These are phyloP conservation scores for Syrista parreyssii DNA, from an alignment of 2,888 invertebrate genomes.

Conservation along the genomic window DNA sequence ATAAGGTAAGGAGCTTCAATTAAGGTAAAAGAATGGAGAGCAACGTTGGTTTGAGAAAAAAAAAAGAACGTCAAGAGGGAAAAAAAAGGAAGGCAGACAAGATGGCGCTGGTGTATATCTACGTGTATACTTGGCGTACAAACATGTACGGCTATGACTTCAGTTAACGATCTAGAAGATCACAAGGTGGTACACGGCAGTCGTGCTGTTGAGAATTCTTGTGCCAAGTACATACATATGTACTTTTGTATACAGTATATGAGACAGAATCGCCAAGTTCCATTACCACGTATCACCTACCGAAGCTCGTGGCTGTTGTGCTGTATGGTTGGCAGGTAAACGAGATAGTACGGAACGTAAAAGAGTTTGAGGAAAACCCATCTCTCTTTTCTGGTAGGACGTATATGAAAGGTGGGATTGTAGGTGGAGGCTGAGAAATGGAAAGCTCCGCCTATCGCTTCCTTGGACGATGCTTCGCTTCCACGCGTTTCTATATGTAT, in stretches of 20 bases:
- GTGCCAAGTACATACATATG: not conserved
- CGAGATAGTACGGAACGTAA: not conserved
- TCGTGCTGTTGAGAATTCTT: not conserved
- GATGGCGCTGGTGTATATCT: not conserved
- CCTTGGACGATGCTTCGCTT: conserved; percentile 18
- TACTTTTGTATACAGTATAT: not conserved
- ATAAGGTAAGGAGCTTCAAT: not conserved
- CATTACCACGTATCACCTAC: not conserved
- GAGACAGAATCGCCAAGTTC: not conserved
- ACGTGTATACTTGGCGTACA: not conserved
- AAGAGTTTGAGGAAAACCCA: conserved; percentile 31
- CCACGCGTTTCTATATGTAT: not conserved
- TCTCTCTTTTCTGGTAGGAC: conserved; percentile 21
- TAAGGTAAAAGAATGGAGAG: not conserved
- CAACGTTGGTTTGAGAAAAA: not conserved
- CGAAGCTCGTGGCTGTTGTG: not conserved
- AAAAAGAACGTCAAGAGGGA: not conserved
- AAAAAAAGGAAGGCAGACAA: conserved; percentile 7
- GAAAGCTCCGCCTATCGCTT: conserved; percentile 54
- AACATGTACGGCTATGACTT: not conserved
- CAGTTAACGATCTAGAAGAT: not conserved
- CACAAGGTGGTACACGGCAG: not conserved
- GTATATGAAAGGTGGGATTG: conserved; percentile 47
- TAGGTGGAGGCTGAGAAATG: conserved; percentile 47
- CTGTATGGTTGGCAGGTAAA: not conserved